phyloP scores from a whole-genome alignment of 64 coral and sea anemone genomes.

The Montipora efflorescens region DNA sequence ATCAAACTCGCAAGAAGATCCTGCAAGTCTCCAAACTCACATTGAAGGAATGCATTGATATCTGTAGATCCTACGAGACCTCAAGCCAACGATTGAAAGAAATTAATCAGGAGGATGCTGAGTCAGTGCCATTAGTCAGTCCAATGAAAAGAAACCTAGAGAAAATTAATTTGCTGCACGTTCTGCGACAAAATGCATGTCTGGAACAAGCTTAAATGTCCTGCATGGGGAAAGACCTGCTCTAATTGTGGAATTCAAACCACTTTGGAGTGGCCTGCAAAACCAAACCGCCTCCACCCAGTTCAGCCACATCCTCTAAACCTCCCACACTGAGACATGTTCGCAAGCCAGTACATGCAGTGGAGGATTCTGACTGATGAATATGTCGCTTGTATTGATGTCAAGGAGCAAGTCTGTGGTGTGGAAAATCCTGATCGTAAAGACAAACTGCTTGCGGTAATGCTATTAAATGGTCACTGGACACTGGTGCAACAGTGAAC shows the following conservation, averaged over 20 bases:
- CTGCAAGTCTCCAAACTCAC: conserved; percentile 56
- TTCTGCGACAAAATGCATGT: conserved; percentile 14
- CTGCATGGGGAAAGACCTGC: conserved; percentile 22
- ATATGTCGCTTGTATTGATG: conserved; percentile 9
- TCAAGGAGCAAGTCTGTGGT: conserved; percentile 12
- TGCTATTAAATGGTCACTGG: conserved; percentile 34
- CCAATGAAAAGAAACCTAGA: neutral
- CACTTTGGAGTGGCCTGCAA: conserved; percentile 26
- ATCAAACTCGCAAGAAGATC: conserved; percentile 68
- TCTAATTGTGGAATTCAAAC: conserved; percentile 21
- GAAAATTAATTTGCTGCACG: neutral
- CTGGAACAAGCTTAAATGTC: conserved; percentile 49
- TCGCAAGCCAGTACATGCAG: conserved; percentile 9
- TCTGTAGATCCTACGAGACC: conserved; percentile 48
- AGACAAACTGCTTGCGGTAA: conserved; percentile 19
- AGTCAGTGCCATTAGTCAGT: neutral
- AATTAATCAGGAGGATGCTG: conserved; percentile 44
- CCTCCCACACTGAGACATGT: neutral
- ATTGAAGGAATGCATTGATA: conserved; percentile 61
- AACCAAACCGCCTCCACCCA: neutral
- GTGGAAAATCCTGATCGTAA: neutral
- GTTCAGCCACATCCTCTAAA: neutral
- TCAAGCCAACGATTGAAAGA: conserved; percentile 51
- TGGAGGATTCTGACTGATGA: conserved; percentile 39
- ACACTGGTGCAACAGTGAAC: conserved; percentile 63